These are phyloP conservation scores for Pipistrellus nathusii DNA, from an alignment of 2,797 vertebrate species.

Conservation along the genomic window DNA sequence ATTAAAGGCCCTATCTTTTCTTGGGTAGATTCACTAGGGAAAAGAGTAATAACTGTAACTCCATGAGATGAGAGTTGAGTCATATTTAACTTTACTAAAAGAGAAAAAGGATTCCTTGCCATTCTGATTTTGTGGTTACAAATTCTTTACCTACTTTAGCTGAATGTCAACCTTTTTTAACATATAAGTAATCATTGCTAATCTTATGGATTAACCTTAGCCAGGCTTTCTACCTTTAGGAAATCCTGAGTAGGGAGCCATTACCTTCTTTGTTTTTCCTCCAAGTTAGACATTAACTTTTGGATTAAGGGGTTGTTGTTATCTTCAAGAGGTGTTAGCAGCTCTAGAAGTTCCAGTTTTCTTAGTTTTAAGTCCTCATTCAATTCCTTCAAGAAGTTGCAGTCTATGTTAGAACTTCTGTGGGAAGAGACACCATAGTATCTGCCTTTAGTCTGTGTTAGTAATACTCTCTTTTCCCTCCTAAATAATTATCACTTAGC, in stretches of 20 bases:
- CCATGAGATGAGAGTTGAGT: background rate
- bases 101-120: conserved; percentile 15
- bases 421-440: conserved; percentile 59
- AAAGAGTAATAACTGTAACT: conserved; percentile 4
- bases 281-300: conserved; percentile 80
- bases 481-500: background rate
- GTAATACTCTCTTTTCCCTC: background rate
- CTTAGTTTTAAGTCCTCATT: conserved; percentile 77
- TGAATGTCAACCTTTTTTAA: conserved; percentile 8
- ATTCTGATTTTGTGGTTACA: conserved; percentile 41
- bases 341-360: conserved; percentile 77
- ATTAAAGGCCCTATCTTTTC: conserved; percentile 34
- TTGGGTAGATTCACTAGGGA: background rate
- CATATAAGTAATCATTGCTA: conserved; percentile 45
- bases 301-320: conserved; percentile 78
- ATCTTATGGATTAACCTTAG: conserved; percentile 5
- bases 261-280: conserved; percentile 83
- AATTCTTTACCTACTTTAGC: conserved; percentile 22
- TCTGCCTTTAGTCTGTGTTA: conserved; percentile 10
- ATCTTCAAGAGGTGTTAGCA: conserved; percentile 76
- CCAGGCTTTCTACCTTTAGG: background rate
- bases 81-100: conserved; percentile 49
- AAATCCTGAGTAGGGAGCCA: background rate
- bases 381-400: conserved; percentile 80
- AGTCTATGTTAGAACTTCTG: conserved; percentile 71